A percentile compares a stretch with the other conserved stretches of the same genome.
Evolutionary conservation across 2,888 invertebrate genomes (phyloP).

Genomic region (Ganaspis brasiliensis): DNA sequence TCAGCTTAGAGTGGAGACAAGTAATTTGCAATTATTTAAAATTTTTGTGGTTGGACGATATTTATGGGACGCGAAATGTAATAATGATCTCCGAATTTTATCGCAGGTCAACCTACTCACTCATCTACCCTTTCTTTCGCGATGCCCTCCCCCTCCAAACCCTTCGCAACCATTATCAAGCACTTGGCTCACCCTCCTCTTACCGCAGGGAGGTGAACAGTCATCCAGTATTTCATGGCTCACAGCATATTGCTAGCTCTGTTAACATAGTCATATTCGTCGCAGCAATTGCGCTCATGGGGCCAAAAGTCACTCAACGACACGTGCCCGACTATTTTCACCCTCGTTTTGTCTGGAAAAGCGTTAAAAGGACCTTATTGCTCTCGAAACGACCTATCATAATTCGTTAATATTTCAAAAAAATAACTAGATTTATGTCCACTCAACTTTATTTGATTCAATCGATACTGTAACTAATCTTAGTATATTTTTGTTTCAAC

Average conservation of each 20-base stretch:
- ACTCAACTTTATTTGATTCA: neutral
- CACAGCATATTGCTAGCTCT: slow-evolving; percentile 66
- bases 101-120: slow-evolving; percentile 37
- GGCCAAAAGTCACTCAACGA: slow-evolving; percentile 51
- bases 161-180: slow-evolving; percentile 53
- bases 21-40: slow-evolving; percentile 23
- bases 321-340: slow-evolving; percentile 42
- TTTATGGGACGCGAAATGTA: slow-evolving; percentile 5
- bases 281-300: slow-evolving; percentile 64
- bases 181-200: slow-evolving; percentile 65
- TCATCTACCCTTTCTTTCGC: slow-evolving; percentile 25
- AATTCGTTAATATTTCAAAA: slow-evolving; percentile 15
- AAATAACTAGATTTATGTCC: slow-evolving; percentile 4
- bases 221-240: slow-evolving; percentile 73
- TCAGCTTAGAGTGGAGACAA: slow-evolving; percentile 13
- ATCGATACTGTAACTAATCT: no score
- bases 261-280: slow-evolving; percentile 60
- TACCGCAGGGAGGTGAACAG: slow-evolving; percentile 68
- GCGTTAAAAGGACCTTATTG: slow-evolving; percentile 28
- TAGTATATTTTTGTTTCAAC: no score
- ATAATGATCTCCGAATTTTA: slow-evolving; percentile 6
- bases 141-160: slow-evolving; percentile 24
- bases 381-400: slow-evolving; percentile 7
- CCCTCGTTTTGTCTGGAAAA: slow-evolving; percentile 40
- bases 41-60: neutral